Percentiles rank a stretch among this genome's conserved stretches.
Conservation (phyloP, 2,888 invertebrate species). For the Caenorhabditis zanzibari region DNA sequence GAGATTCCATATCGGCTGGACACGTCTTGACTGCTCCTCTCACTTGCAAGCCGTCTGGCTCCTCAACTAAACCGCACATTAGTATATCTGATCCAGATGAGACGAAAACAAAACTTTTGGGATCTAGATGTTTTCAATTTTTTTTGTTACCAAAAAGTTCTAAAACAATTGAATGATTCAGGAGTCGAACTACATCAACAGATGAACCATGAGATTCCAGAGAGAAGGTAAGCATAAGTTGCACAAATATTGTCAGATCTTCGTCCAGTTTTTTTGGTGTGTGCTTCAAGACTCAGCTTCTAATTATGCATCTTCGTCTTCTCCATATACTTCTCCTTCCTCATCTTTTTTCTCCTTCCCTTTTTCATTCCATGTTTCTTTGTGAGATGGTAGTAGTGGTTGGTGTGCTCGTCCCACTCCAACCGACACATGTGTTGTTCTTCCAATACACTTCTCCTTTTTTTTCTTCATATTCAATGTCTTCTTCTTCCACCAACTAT, state of each 20-base stretch:
- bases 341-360: slow-evolving; percentile 22
- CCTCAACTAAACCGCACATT: slow-evolving; percentile 29
- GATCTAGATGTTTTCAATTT: background rate
- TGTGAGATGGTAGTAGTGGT: slow-evolving; percentile 22
- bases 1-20: slow-evolving; percentile 58
- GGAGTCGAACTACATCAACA: slow-evolving; percentile 30
- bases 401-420: background rate
- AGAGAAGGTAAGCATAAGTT: slow-evolving; percentile 29
- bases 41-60: slow-evolving; percentile 38
- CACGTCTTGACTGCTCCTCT: slow-evolving; percentile 3
- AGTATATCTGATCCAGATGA: slow-evolving; percentile 42
- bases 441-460: slow-evolving; percentile 40
- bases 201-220: slow-evolving; percentile 6
- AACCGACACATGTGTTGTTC: slow-evolving; percentile 41
- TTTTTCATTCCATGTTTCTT: slow-evolving; percentile 60
- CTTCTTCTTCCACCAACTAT: background rate
- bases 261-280: slow-evolving; percentile 39
- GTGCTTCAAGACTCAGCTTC: slow-evolving; percentile 48
- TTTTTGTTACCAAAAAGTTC: background rate
- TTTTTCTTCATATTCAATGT: slow-evolving; percentile 27
- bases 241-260: slow-evolving; percentile 13
- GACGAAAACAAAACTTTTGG: background rate
- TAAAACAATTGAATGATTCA: background rate
- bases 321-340: slow-evolving; percentile 24
- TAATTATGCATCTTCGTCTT: slow-evolving; percentile 63